Base-by-base conservation (phyloP, 37 sponge, comb jelly and placozoan genomes). In the Oscarella lobularis region DNA sequence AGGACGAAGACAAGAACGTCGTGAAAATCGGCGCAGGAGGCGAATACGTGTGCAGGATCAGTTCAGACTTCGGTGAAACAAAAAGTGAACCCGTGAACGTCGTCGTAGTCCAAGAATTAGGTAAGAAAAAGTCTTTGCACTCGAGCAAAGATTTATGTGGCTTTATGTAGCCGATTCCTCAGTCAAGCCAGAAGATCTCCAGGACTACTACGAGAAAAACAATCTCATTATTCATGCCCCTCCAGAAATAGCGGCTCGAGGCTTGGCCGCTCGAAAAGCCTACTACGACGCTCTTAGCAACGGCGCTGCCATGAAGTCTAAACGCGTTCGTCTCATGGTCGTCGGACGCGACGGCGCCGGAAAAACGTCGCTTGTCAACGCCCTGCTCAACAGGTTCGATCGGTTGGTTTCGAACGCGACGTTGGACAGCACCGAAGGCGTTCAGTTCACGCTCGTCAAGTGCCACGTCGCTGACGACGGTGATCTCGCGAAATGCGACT, bases 301-400 rank as follows among this genome's bases (percentile, higher is more conserved):
- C n/a, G n/a, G n/a, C n/a, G n/a, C n/a, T n/a, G n/a, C n/a, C n/a
- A n/a, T n/a, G n/a, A n/a, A n/a, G n/a, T n/a, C n/a, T n/a, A n/a
- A n/a, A n/a, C n/a, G n/a, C n/a, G n/a, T n/a, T n/a, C 71, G 31
- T 68, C 29, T 68, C 29, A 68, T 68, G 71, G 71, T 68, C 4
- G 31, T 68, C 31, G 71, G 71, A 5, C 71, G 33, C 35, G 71
- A 68, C 31, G 4, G 71, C 5, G 6, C 71, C 5, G 71, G 71
- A 4, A 68, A 68, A 35, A 68, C 35, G 35, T 34, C 29, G 6
- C 31, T 68, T 4, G 31, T 68, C 31, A 32, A 14, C 9, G 60
- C 60, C 9, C 14, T 48, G 9, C 14, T 48, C 9, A 20, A 20
- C 9, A 48, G 20, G 20, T 27, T 27, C 60, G 14, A 9, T 27